These are phyloP conservation scores for Gerris buenoi DNA, from an alignment of 1,140 invertebrate genomes.

Conservation along the genomic window DNA sequence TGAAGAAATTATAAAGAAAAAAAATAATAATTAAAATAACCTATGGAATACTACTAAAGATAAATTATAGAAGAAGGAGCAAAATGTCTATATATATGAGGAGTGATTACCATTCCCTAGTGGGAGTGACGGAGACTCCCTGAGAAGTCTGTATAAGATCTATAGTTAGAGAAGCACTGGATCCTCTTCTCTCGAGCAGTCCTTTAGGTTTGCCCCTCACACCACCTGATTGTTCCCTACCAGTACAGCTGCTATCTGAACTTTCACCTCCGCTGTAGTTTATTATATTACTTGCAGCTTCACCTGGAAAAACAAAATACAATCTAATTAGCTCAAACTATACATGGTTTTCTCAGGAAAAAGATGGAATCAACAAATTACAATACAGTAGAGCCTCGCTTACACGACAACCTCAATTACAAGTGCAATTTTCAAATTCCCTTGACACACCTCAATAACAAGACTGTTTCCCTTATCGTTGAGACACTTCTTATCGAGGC, in stretches of 20 bases:
- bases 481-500: too few species aligned
- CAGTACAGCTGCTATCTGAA: neutral
- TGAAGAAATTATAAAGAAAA: too few species aligned
- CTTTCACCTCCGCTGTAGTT: too few species aligned
- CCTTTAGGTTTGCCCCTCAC: constrained; percentile 44
- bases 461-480: neutral
- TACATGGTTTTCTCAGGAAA: neutral
- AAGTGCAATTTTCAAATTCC: too few species aligned
- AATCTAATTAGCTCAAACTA: neutral
- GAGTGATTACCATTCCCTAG: constrained; percentile 35
- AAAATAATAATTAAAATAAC: too few species aligned
- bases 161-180: constrained; percentile 71
- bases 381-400: too few species aligned
- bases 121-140: constrained; percentile 24
- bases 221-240: neutral
- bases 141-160: constrained; percentile 31
- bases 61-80: too few species aligned
- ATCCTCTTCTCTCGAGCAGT: constrained; percentile 59
- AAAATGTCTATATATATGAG: neutral
- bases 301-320: too few species aligned
- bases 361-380: neutral
- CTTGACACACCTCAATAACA: too few species aligned
- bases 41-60: too few species aligned
- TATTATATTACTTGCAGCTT: too few species aligned
- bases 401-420: too few species aligned